phyloP scores from a whole-genome alignment of 2,113 vertebrate species.

The Anolis carolinensis region DNA sequence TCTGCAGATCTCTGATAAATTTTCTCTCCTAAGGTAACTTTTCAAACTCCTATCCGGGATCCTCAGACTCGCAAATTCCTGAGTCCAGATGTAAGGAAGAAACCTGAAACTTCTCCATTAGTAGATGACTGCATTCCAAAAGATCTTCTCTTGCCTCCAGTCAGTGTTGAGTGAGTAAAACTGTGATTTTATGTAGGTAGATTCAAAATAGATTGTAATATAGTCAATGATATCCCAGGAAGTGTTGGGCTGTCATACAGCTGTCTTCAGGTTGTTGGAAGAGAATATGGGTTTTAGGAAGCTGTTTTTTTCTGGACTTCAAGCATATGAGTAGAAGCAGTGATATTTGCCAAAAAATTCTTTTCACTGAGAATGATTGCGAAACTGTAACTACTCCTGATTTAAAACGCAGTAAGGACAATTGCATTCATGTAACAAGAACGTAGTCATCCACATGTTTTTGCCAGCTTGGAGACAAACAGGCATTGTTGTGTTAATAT shows the following conservation, averaged over 20 bases:
- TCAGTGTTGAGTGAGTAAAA: slow-evolving; percentile 1
- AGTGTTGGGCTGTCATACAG: neutral
- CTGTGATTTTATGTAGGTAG: neutral
- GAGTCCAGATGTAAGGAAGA: slow-evolving; percentile 18
- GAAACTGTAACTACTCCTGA: neutral
- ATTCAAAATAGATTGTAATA: neutral
- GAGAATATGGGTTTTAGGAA: neutral
- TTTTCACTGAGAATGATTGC: neutral
- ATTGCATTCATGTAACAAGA: neutral
- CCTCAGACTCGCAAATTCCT: neutral
- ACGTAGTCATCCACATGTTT: neutral
- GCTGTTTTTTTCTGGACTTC: neutral
- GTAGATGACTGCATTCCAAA: neutral
- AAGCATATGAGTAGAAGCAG: neutral
- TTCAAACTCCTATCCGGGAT: slow-evolving; percentile 22
- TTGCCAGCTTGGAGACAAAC: neutral
- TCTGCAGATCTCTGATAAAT: neutral
- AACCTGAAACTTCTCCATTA: neutral
- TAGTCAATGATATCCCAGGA: neutral
- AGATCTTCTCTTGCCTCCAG: neutral
- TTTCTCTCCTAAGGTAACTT: slow-evolving; percentile 16
- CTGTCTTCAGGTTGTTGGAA: neutral
- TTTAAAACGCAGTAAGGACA: neutral
- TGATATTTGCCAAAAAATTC: neutral
- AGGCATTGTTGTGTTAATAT: neutral